phyloP scores from a whole-genome alignment of 2,113 vertebrate genomes.

The Proterorhinus semilunaris region DNA sequence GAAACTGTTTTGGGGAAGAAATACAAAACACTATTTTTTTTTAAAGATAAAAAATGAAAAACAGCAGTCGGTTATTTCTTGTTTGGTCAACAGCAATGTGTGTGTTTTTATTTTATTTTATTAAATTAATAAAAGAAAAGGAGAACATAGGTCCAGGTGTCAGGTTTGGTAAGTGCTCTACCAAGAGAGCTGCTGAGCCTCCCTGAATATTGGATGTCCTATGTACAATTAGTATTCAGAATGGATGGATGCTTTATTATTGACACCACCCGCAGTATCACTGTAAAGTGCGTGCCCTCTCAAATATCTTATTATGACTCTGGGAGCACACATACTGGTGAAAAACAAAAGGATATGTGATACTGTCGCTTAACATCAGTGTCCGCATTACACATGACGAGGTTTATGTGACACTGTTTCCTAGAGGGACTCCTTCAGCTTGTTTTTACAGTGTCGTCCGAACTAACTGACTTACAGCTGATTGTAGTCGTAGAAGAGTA shows the following conservation, averaged over 20 bases:
- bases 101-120: too few relatives aligned
- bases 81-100: too few relatives aligned
- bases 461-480: too few relatives aligned
- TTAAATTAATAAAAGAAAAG: too few relatives aligned
- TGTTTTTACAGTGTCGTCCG: neutral
- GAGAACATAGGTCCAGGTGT: too few relatives aligned
- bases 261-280: constrained; percentile 25
- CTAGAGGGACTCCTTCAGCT: neutral
- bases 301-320: constrained; percentile 43
- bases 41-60: too few relatives aligned
- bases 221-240: neutral
- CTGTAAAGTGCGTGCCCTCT: constrained; percentile 38
- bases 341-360: constrained; percentile 23
- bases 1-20: too few relatives aligned
- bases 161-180: neutral
- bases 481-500: too few relatives aligned
- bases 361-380: constrained; percentile 2
- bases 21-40: too few relatives aligned
- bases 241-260: constrained; percentile 39
- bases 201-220: neutral
- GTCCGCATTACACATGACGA: constrained; percentile 10
- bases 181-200: neutral
- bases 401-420: neutral
- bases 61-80: too few relatives aligned
- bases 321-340: constrained; percentile 4